Evolutionary conservation across 2,888 invertebrate species (phyloP), one percentile per base, ranked within the genome.

Genomic region (Andrena praecox): DNA sequence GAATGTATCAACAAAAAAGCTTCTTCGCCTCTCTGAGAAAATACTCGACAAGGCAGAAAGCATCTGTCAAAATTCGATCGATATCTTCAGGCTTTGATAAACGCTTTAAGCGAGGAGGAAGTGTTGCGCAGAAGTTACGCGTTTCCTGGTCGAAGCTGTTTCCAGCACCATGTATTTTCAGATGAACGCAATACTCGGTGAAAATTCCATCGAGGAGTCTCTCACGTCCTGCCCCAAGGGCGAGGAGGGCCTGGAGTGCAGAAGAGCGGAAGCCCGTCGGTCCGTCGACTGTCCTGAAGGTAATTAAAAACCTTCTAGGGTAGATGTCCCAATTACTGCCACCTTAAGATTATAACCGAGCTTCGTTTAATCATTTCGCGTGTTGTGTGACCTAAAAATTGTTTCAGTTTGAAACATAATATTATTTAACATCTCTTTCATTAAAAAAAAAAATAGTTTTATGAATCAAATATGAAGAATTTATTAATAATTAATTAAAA

Each of bases 241-340:
- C 35, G 93, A 94, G 10, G 93, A 93, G 63, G 94, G 94, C 35
- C 89, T 94, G 64, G 93, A 93, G 75, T 94, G 94, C 85, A 89
- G 93, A 80, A 91, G 94, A 85, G 92, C 93, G 20, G 94, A 94
- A 87, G 94, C 94, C 33, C 92, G 94, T 10, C 90, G 93, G 81
- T 93, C 93, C 50, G 93, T 92, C 52, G 94, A 94, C 80, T 94
- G 94, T 90, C 94, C 94, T 2, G 90, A 91, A 90, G 94, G 94
- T 94, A 91, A 92, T n/a, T n/a, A n/a, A n/a, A n/a, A n/a, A n/a
- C n/a, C n/a, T n/a, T n/a, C n/a, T n/a, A n/a, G n/a, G n/a, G n/a
- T n/a, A n/a, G n/a, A n/a, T n/a, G n/a, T n/a, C n/a, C n/a, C n/a
- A n/a, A n/a, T n/a, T n/a, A n/a, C n/a, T n/a, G n/a, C n/a, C n/a